phyloP scores from a whole-genome alignment of 2,797 vertebrate species.

The Alcedo atthis region DNA sequence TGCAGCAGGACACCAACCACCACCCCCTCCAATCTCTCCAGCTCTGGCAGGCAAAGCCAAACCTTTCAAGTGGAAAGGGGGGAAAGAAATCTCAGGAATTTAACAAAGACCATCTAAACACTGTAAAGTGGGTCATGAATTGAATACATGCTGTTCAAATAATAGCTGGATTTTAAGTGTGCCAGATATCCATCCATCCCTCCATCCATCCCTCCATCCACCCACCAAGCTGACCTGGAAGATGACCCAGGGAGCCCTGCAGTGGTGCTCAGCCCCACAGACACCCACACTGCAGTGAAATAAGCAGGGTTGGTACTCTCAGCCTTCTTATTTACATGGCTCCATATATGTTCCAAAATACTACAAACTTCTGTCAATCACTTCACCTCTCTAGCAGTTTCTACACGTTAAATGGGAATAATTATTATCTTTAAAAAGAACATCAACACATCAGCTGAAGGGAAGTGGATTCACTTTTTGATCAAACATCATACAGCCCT shows the following conservation, averaged over 20 bases:
- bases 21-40: neutral
- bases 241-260: accelerated
- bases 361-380: neutral
- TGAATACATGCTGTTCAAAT: neutral
- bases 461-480: neutral
- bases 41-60: neutral
- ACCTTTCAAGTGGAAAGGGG: neutral
- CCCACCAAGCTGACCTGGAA: neutral
- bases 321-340: neutral
- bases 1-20: neutral
- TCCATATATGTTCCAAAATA: neutral
- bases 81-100: neutral
- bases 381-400: neutral
- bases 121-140: neutral
- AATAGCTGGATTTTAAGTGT: neutral
- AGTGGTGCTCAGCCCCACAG: neutral
- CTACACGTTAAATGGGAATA: neutral
- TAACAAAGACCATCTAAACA: neutral
- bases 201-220: too few relatives aligned
- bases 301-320: neutral
- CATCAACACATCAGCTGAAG: neutral
- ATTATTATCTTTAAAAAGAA: neutral
- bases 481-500: neutral
- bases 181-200: neutral
- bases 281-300: neutral